Conservation (phyloP, 2,797 vertebrate species). For the Miopithecus talapoin region DNA sequence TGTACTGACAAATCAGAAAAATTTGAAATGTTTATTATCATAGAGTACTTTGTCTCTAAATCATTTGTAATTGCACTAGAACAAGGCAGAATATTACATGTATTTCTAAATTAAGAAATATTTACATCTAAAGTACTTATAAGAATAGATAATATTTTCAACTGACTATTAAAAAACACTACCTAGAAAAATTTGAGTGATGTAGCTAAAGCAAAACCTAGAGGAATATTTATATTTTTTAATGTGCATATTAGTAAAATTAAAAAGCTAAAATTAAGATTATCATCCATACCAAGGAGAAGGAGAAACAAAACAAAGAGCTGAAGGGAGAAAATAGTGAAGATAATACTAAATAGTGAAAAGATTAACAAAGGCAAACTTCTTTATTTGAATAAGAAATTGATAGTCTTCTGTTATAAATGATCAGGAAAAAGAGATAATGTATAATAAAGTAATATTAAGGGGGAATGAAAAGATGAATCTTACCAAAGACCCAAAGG, state of each 20-base stretch:
- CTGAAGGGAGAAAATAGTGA: neutral
- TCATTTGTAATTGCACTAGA: neutral
- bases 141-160: neutral
- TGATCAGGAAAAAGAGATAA: neutral
- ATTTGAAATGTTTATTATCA: neutral
- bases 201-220: neutral
- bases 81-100: neutral
- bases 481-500: neutral
- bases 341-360: neutral
- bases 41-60: neutral
- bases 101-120: neutral
- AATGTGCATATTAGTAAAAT: neutral
- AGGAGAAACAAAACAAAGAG: neutral
- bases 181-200: neutral
- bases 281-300: neutral
- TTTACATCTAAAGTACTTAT: neutral
- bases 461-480: neutral
- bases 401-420: neutral
- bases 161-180: neutral
- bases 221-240: neutral
- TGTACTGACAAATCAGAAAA: neutral
- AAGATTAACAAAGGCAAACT: neutral
- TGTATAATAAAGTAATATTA: neutral
- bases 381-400: neutral
- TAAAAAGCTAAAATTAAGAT: conserved; percentile 9